Base-by-base conservation (phyloP, 2,113 vertebrate species). In the Reinhardtius hippoglossoides region DNA sequence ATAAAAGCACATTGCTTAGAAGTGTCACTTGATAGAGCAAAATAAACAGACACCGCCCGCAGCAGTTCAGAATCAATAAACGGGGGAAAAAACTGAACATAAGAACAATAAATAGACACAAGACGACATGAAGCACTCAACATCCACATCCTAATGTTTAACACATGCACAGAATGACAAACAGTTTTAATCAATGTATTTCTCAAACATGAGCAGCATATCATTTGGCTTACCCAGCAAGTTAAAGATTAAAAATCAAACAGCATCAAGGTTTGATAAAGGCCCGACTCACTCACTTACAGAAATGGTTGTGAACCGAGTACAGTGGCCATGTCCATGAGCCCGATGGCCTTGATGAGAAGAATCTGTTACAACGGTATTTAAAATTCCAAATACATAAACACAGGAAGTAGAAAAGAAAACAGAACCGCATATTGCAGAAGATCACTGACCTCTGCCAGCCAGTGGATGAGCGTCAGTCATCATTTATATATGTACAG, bases 31-130 rank as follows among this genome's bases (percentile, higher is more conserved):
- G 9, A 82, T 60, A 68, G 65, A 76, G 48, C 77, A 83, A 83
- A 86, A 87, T 82, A 88, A 80, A 89, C 74, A 89, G 54, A 89
- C 71, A 83, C 72, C 3, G 62, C 74, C 72, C 71, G 74, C 83
- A 85, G 88, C 85, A 85, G 88, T 21, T 64, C 70, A 69, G 68
- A 78, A 80, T 72, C 61, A 72, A 55, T 83, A 74, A 84, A 90
- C 78, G 73, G 10, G 48, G 59, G 64, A 56, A 66, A 52, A 57
- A 23, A 44, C 26, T 13, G 10, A 74, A 63, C 52, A 69, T 65
- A 59, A 60, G 31, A 71, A 78, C 65, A 84, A 91, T 85, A 91
- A 92, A 91, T 84, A 90, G 69, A 91, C 76, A 79, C 60, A 50
- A 80, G 71, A 88, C 31, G 3, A 66, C 67, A 82, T 79, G 70